Percentiles rank a stretch among this genome's conserved stretches.
Evolutionary conservation across 2,113 vertebrate genomes (phyloP).

Genomic region (Chaenocephalus aceratus): DNA sequence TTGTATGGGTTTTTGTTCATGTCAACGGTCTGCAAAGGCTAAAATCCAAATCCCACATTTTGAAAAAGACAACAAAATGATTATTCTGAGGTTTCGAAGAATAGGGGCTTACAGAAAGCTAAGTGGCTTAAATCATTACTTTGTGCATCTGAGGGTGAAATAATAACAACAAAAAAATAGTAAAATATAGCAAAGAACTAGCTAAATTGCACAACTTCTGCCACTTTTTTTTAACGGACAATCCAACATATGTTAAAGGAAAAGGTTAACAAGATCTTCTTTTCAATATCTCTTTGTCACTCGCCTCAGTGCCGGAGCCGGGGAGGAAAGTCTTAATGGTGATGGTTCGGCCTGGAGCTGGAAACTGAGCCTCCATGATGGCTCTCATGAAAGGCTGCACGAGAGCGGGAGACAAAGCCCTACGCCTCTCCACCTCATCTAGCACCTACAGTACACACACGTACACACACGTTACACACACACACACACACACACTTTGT

Average conservation of each 20-base stretch:
- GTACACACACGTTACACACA: background rate
- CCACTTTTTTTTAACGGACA: too few species aligned
- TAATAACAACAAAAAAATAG: too few species aligned
- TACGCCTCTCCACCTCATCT: slow-evolving; percentile 93
- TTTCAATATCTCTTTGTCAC: background rate
- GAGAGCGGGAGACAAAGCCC: slow-evolving; percentile 91
- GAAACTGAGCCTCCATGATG: slow-evolving; percentile 95
- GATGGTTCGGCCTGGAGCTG: slow-evolving; percentile 91
- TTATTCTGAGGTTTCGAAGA: too few species aligned
- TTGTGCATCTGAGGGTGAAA: background rate
- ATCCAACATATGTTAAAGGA: too few species aligned
- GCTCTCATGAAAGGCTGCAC: slow-evolving; percentile 96
- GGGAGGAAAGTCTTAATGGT: slow-evolving; percentile 92
- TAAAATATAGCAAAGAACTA: too few species aligned
- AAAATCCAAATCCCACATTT: too few species aligned
- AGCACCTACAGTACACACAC: slow-evolving; percentile 82
- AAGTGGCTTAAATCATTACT: background rate
- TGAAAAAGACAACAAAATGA: too few species aligned
- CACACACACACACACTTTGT: background rate
- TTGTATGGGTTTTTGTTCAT: too few species aligned
- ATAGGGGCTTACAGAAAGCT: too few species aligned
- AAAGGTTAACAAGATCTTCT: too few species aligned
- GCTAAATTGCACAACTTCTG: too few species aligned
- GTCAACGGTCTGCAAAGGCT: too few species aligned
- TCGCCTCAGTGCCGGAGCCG: slow-evolving; percentile 92